These are phyloP conservation scores for Spheniscus mendiculus DNA, from an alignment of 2,113 vertebrate genomes.

Conservation along the genomic window DNA sequence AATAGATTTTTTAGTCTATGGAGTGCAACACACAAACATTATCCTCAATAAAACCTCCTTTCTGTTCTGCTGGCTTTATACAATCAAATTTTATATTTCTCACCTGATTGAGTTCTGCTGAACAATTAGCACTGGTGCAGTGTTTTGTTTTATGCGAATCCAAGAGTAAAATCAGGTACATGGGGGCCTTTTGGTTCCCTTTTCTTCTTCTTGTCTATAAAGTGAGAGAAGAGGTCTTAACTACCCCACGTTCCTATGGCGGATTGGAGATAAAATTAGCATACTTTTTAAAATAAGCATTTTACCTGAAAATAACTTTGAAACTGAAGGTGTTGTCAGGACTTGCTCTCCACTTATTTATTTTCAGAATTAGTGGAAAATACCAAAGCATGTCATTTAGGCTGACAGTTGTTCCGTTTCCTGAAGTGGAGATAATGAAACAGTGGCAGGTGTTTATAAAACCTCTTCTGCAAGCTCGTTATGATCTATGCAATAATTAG, in stretches of 20 bases:
- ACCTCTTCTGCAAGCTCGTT: neutral
- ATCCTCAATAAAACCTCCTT: neutral
- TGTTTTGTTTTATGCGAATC: neutral
- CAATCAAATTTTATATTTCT: neutral
- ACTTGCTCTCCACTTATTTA: neutral
- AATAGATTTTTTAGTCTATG: neutral
- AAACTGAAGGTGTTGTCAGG: neutral
- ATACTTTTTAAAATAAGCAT: neutral
- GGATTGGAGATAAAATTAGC: neutral
- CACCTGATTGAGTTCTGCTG: neutral
- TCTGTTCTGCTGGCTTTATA: neutral
- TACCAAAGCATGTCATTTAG: neutral
- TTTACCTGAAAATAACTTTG: neutral
- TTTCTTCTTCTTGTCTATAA: neutral
- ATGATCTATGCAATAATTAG: slow-evolving; percentile 35
- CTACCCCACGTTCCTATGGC: rapidly evolving
- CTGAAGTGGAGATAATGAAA: slow-evolving; percentile 12
- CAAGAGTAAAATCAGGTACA: neutral
- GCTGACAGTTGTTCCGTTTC: neutral
- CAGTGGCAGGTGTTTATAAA: slow-evolving; percentile 39
- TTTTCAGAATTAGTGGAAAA: slow-evolving; percentile 3
- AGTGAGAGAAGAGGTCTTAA: neutral
- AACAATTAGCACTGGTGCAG: neutral
- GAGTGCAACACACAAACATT: neutral
- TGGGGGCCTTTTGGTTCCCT: neutral